phyloP scores from a whole-genome alignment of 2,888 invertebrate species.

The Cataglyphis livida region DNA sequence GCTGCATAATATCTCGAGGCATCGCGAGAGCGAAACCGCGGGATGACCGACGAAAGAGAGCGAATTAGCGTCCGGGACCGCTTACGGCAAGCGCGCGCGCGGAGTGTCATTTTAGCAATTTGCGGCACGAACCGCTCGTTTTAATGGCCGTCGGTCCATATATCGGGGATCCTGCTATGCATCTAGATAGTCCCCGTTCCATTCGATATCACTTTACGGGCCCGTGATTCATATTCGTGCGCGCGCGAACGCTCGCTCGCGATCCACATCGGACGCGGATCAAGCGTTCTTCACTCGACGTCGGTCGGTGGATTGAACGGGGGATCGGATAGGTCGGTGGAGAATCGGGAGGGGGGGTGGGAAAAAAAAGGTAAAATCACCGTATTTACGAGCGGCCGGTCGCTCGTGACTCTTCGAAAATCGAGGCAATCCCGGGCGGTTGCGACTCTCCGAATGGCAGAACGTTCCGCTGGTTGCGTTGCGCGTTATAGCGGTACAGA shows the following conservation, averaged over 20 bases:
- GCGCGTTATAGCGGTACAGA: slow-evolving; percentile 17
- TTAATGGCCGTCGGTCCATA: slow-evolving; percentile 65
- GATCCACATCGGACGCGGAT: slow-evolving; percentile 16
- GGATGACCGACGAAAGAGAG: slow-evolving; percentile 20
- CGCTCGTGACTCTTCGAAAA: slow-evolving; percentile 73
- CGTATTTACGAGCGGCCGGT: slow-evolving; percentile 68
- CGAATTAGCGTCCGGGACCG: slow-evolving; percentile 43
- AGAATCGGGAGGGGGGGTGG: not conserved
- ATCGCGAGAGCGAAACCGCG: slow-evolving; percentile 5
- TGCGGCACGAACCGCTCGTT: slow-evolving; percentile 67
- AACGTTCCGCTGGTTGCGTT: slow-evolving; percentile 36
- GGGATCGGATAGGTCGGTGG: slow-evolving; percentile 5
- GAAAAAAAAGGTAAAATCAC: slow-evolving; percentile 58
- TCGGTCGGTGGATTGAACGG: slow-evolving; percentile 9
- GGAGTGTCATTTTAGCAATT: slow-evolving; percentile 76
- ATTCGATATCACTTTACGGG: slow-evolving; percentile 80
- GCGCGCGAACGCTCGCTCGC: slow-evolving; percentile 24
- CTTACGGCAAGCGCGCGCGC: slow-evolving; percentile 50
- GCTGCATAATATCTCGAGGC: not conserved
- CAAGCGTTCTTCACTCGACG: slow-evolving; percentile 25
- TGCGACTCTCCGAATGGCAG: slow-evolving; percentile 55
- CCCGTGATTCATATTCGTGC: slow-evolving; percentile 78
- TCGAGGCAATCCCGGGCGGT: slow-evolving; percentile 67
- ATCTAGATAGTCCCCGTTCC: slow-evolving; percentile 62
- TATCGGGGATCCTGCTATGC: slow-evolving; percentile 40